Base-by-base conservation (phyloP, 2,797 vertebrate species). In the Leucoraja ocellata region DNA sequence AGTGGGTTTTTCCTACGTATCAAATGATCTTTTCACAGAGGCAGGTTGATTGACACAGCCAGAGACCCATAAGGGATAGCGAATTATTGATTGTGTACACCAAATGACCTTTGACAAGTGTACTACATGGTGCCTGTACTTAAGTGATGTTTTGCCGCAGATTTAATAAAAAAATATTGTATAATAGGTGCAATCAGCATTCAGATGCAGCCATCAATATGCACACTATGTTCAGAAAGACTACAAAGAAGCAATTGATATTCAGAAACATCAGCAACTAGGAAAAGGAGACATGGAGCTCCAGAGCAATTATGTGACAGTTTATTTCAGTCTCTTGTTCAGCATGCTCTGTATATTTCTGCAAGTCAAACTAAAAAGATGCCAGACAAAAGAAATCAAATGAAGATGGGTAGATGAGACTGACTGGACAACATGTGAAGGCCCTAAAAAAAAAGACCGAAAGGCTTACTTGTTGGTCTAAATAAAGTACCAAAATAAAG, bases 91-190 rank as follows among this genome's bases (percentile, higher is more conserved):
- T 18, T 65, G 28, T 88, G 28, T 32, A 68, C 9, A 68, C 32
- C 18, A 36, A 88, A 88, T n/a, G 21, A 88, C 18, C n/a, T 88
- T 65, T 88, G n/a, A 6, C 13, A 88, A 58, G 23, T 54, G 25
- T 92, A 54, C 71, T 76, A n/a, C 73, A 76, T 92, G 90, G 90
- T 92, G 90, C 90, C 71, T 92, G 71, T 32, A 54, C 71, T 74
- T 23, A 36, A 28, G 25, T 76, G 25, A 73, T 39, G 25, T 36
- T n/a, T 54, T 58, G 68, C 39, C 6, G 76, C 68, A 92, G 36
- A 76, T 76, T 74, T 76, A 28, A 92, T 91, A 23, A 28, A 80
- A 28, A 80, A 2, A 76, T 92, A 76, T 54, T 92, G 23, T 76
- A 58, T 58, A 23, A 11, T 16, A 58, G 90, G 4, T 92, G 21